A percentile compares a stretch with the other conserved stretches of the same genome.
phyloP scores from a whole-genome alignment of 92 coral and sea anemone species.

The Phenganax marumi region DNA sequence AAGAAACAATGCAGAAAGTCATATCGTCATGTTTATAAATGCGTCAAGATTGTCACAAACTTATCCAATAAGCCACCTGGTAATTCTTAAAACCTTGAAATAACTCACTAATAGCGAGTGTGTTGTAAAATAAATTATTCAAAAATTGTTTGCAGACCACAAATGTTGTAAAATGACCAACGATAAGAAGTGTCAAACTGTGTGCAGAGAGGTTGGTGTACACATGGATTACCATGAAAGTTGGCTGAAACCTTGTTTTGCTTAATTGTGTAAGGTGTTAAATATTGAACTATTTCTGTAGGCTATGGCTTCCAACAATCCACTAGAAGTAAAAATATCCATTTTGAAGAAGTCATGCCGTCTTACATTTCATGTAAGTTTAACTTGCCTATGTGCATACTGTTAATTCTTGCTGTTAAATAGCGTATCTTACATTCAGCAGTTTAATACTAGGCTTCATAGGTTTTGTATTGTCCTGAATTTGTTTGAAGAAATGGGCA shows the following conservation, averaged over 20 bases:
- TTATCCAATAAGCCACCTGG: not conserved
- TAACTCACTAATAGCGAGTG: too few relatives aligned
- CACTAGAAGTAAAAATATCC: not conserved
- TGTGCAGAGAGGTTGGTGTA: slow-evolving; percentile 55
- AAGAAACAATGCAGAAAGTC: slow-evolving; percentile 47
- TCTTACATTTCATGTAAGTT: not conserved
- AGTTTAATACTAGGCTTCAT: too few relatives aligned
- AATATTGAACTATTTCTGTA: not conserved
- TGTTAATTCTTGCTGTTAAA: too few relatives aligned
- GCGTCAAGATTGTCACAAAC: slow-evolving; percentile 53
- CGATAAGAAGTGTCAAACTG: slow-evolving; percentile 53
- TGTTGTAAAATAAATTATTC: too few relatives aligned
- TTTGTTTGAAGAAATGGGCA: too few relatives aligned
- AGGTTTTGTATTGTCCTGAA: too few relatives aligned
- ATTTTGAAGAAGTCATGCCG: not conserved
- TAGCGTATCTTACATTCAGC: not conserved
- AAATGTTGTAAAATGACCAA: slow-evolving; percentile 53
- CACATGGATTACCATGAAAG: slow-evolving; percentile 7
- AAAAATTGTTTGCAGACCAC: slow-evolving; percentile 41
- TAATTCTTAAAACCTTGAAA: not conserved
- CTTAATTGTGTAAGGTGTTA: not conserved
- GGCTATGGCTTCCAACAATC: slow-evolving; percentile 15
- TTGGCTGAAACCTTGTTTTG: not conserved
- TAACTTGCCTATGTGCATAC: too few relatives aligned
- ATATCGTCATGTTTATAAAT: slow-evolving; percentile 55